Conservation (phyloP, 2,113 vertebrate species). For the Parotia lawesii region DNA sequence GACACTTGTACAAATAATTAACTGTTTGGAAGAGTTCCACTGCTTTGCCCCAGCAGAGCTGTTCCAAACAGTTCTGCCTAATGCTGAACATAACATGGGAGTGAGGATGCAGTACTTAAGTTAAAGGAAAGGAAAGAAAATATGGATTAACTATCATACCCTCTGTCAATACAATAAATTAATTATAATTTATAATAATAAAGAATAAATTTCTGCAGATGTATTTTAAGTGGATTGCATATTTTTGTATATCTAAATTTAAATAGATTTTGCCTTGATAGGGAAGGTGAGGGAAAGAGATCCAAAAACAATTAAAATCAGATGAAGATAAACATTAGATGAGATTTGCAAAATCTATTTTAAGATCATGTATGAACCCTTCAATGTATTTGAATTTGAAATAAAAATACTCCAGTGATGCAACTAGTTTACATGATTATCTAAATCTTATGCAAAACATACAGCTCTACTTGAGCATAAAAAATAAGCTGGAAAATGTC, state of each 20-base stretch:
- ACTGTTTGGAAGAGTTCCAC: not conserved
- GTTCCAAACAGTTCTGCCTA: not conserved
- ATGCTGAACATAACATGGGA: accelerated
- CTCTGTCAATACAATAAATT: not conserved
- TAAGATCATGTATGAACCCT: not conserved
- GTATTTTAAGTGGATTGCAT: not conserved
- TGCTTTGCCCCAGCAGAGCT: not conserved
- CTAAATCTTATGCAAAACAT: constrained; percentile 29
- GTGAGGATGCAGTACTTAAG: not conserved
- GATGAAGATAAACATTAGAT: not conserved
- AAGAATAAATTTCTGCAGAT: not conserved
- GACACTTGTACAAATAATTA: not conserved
- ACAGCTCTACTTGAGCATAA: not conserved
- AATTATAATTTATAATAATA: no score
- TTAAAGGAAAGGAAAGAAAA: not conserved
- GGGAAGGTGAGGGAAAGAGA: not conserved
- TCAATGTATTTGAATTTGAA: not conserved
- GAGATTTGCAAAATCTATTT: not conserved
- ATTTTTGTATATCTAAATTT: not conserved
- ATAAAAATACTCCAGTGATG: constrained; percentile 31
- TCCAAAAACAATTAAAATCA: not conserved
- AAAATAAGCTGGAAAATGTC: constrained; percentile 45
- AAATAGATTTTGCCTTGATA: not conserved
- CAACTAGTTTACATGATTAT: constrained; percentile 35
- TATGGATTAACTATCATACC: not conserved